Percentiles rank a stretch among this genome's conserved stretches.
Evolutionary conservation across 2,797 vertebrate species (phyloP).

Genomic region (Takifugu ocellatus): DNA sequence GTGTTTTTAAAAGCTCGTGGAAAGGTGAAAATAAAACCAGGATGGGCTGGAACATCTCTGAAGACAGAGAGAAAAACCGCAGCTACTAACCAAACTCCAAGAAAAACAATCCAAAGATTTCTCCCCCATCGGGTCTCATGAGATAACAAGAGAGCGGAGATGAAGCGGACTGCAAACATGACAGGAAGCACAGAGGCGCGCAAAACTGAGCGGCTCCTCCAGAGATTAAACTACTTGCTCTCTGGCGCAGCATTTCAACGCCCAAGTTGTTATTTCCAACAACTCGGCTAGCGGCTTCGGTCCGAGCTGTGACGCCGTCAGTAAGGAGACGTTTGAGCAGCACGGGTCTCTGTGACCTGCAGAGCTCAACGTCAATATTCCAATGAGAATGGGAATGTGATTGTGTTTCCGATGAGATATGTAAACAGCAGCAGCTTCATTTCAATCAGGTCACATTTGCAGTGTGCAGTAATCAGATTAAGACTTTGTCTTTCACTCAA

Average conservation of each 20-base stretch:
- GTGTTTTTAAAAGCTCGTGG: constrained; percentile 22
- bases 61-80: constrained; percentile 19
- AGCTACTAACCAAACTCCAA: constrained; percentile 35
- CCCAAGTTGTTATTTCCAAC: constrained; percentile 23
- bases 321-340: background rate
- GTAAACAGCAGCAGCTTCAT: too few species aligned
- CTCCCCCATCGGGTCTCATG: constrained; percentile 54
- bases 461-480: too few species aligned
- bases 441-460: too few species aligned
- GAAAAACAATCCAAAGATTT: constrained; percentile 35
- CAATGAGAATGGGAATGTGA: too few species aligned
- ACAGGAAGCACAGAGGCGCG: constrained; percentile 44
- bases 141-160: constrained; percentile 59
- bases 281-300: constrained; percentile 22
- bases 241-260: constrained; percentile 24
- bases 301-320: constrained; percentile 19
- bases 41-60: constrained; percentile 21
- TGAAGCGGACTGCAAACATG: constrained; percentile 47
- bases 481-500: too few species aligned
- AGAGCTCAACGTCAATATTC: too few species aligned
- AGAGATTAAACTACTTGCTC: constrained; percentile 56
- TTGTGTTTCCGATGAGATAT: too few species aligned
- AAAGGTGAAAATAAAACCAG: constrained; percentile 2
- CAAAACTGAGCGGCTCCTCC: constrained; percentile 47
- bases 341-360: too few species aligned